Percentiles rank a stretch among this genome's conserved stretches.
These are phyloP conservation scores for Drosophila limbata DNA, from an alignment of 2,888 invertebrate genomes.

Conservation along the genomic window DNA sequence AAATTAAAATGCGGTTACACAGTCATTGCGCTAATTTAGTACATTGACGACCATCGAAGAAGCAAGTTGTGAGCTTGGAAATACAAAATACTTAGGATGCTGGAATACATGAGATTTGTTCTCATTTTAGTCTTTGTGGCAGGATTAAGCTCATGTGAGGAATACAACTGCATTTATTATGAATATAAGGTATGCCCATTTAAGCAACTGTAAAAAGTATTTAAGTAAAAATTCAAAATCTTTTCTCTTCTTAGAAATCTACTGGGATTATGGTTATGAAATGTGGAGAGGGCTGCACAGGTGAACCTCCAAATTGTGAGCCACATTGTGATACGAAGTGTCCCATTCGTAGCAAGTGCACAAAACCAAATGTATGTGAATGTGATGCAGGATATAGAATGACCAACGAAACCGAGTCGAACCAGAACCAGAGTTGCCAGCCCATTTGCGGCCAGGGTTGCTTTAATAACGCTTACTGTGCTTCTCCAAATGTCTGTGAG, in stretches of 20 bases:
- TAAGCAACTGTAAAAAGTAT: neutral
- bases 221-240: neutral
- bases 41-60: neutral
- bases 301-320: constrained; percentile 21
- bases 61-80: neutral
- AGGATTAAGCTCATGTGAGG: neutral
- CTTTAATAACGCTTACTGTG: neutral
- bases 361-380: neutral
- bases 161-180: neutral
- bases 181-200: constrained; percentile 5
- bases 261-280: no score
- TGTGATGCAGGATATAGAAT: constrained; percentile 3
- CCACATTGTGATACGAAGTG: constrained; percentile 5
- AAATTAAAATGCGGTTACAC: neutral
- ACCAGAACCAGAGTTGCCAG: neutral
- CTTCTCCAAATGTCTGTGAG: neutral
- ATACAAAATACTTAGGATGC: neutral
- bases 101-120: neutral
- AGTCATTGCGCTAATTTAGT: constrained; percentile 6
- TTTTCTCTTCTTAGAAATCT: neutral
- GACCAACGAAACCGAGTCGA: neutral
- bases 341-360: constrained; percentile 19
- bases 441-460: constrained; percentile 3
- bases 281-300: constrained; percentile 25
- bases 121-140: neutral